phyloP scores from a whole-genome alignment of 2,888 invertebrate species.

The Mythimna loreyi region DNA sequence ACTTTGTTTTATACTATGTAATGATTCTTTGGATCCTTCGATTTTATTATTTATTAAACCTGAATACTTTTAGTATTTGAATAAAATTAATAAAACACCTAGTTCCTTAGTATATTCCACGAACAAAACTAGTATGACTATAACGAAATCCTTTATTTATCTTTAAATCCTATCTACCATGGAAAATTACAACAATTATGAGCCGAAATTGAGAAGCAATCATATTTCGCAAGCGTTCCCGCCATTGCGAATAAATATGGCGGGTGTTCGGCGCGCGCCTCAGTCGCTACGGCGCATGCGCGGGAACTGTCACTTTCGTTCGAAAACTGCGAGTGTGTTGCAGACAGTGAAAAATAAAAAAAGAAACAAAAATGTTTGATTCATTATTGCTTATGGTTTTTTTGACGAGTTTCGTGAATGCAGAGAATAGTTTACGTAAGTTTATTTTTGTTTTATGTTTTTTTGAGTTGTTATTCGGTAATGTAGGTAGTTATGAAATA shows the following conservation, averaged over 20 bases:
- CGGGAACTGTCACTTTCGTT: constrained; percentile 62
- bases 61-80: too few relatives aligned
- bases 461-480: not conserved
- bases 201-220: constrained; percentile 61
- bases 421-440: constrained; percentile 72
- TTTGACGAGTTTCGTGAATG: constrained; percentile 63
- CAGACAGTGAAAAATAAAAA: constrained; percentile 56
- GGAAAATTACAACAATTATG: constrained; percentile 60
- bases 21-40: too few relatives aligned
- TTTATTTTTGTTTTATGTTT: constrained; percentile 38
- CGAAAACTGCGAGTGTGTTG: constrained; percentile 54
- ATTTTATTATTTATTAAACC: too few relatives aligned
- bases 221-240: constrained; percentile 60
- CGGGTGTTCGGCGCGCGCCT: constrained; percentile 65
- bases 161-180: constrained; percentile 24
- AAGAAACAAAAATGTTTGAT: constrained; percentile 60
- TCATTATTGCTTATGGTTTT: constrained; percentile 65
- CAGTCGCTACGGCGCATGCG: constrained; percentile 64
- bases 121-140: not conserved
- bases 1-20: too few relatives aligned
- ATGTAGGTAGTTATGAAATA: constrained; percentile 3
- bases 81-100: not conserved
- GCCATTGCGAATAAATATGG: constrained; percentile 67
- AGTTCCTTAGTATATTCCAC: not conserved
- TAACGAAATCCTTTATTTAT: constrained; percentile 8